Evolutionary conservation across 2,888 invertebrate genomes (phyloP).

Genomic region (Ecliptopera silaceata): DNA sequence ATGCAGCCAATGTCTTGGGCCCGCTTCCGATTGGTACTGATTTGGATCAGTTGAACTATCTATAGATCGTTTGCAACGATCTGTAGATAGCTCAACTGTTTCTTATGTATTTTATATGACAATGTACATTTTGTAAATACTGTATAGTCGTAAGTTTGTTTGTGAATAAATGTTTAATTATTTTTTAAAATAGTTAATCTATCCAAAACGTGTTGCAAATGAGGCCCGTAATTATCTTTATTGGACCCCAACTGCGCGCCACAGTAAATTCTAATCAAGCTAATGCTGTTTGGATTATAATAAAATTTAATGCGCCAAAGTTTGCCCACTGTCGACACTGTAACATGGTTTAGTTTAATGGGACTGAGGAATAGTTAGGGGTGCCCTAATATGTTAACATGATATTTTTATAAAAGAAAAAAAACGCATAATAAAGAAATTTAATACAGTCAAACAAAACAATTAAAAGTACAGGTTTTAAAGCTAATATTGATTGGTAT

Average conservation of each 20-base stretch:
- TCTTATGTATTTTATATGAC: no score
- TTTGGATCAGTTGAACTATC: no score
- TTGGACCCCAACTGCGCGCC: constrained; percentile 32
- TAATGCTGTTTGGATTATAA: constrained; percentile 37
- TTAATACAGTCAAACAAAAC: no score
- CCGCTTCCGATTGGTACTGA: no score
- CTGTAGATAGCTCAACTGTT: no score
- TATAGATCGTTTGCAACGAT: no score
- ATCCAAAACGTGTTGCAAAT: constrained; percentile 21
- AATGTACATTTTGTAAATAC: no score
- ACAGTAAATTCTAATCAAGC: constrained; percentile 37
- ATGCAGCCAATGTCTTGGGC: no score
- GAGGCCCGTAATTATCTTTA: constrained; percentile 33
- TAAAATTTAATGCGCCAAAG: constrained; percentile 36
- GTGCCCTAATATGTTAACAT: constrained; percentile 7
- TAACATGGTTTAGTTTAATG: constrained; percentile 24
- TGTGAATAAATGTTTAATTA: no score
- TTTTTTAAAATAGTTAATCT: background rate
- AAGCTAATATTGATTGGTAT: no score
- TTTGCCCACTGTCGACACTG: constrained; percentile 26
- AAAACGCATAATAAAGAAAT: background rate
- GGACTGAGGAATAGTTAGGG: constrained; percentile 15
- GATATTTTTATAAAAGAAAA: background rate
- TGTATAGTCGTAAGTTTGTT: no score
- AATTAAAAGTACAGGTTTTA: no score